Evolutionary conservation across 2,113 vertebrate species (phyloP).

Genomic region (Aix galericulata): DNA sequence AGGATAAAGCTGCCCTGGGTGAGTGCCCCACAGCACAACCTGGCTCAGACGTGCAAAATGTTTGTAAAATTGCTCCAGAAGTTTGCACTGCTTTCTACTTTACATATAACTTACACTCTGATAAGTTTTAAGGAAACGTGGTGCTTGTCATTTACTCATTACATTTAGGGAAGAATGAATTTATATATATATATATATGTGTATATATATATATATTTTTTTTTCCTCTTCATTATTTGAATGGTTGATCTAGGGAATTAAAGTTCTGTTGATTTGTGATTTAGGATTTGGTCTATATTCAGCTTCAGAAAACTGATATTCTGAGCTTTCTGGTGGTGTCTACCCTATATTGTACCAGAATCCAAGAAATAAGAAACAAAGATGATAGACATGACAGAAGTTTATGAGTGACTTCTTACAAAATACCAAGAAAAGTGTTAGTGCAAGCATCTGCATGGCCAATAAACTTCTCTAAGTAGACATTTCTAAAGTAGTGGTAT

Average conservation of each 20-base stretch:
- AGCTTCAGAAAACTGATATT: background rate
- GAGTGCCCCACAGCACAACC: background rate
- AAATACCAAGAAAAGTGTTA: background rate
- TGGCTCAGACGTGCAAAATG: background rate
- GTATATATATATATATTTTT: background rate
- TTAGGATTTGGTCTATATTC: background rate
- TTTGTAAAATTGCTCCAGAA: background rate
- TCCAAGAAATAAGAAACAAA: constrained; percentile 25
- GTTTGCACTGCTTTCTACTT: background rate
- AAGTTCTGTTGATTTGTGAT: background rate
- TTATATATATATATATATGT: background rate
- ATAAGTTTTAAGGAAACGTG: background rate
- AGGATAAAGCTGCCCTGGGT: background rate
- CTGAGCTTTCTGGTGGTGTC: background rate
- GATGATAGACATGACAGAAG: constrained; percentile 15
- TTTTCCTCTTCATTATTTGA: background rate
- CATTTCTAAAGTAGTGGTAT: background rate
- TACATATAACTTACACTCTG: background rate
- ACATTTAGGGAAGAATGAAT: background rate
- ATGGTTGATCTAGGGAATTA: background rate
- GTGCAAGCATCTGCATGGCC: background rate
- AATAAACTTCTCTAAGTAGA: constrained; percentile 25
- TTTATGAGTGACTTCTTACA: background rate
- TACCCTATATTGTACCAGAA: background rate
- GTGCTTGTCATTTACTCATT: background rate